Percentiles rank a stretch among this genome's conserved stretches.
These are phyloP conservation scores for Cheirogaleus major DNA, from an alignment of 2,797 vertebrate species.

Conservation along the genomic window DNA sequence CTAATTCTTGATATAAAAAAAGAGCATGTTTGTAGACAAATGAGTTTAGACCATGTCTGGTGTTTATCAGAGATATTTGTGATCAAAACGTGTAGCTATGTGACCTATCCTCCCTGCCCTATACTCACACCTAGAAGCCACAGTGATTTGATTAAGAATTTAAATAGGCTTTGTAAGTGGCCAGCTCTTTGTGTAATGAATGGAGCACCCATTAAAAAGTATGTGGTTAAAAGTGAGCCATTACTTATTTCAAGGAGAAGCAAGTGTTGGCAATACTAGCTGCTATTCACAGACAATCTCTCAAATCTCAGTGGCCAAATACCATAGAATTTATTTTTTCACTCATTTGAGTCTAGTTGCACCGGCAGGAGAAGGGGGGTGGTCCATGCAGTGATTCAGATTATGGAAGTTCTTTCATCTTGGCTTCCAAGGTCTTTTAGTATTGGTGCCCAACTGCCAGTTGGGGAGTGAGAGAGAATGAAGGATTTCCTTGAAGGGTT, in stretches of 20 bases:
- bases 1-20: neutral
- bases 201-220: neutral
- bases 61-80: neutral
- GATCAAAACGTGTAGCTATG: neutral
- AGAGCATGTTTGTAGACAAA: neutral
- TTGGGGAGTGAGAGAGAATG: neutral
- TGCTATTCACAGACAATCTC: neutral
- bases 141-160: neutral
- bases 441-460: neutral
- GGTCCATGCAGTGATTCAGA: neutral
- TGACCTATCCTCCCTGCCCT: neutral
- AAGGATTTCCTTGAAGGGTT: neutral
- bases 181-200: neutral
- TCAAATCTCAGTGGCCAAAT: neutral
- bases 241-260: slow-evolving; percentile 3
- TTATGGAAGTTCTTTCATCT: neutral
- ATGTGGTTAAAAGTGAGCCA: neutral
- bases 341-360: neutral
- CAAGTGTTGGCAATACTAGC: neutral
- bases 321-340: neutral
- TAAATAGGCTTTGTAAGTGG: neutral
- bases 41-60: neutral
- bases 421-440: neutral
- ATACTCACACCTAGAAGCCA: neutral
- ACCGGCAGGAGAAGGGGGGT: neutral